Conservation (phyloP, 2,797 vertebrate species). For the Trachurus trachurus region DNA sequence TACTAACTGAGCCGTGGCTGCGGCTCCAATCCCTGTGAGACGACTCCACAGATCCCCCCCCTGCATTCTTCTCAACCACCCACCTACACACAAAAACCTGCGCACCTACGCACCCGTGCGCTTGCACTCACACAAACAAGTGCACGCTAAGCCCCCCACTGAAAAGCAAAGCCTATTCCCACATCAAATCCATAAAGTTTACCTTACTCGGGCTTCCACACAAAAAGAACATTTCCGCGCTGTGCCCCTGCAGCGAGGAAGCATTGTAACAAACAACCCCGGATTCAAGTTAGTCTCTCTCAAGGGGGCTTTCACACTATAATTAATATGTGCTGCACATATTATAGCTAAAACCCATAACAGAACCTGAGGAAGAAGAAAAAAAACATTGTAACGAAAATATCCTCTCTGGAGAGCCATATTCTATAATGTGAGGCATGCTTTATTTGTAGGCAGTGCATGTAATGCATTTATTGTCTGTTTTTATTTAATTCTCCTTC, state of each 20-base stretch:
- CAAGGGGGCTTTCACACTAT: conserved; percentile 49
- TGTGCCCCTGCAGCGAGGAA: conserved; percentile 48
- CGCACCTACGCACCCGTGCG: conserved; percentile 20
- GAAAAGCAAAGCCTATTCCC: conserved; percentile 71
- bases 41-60: conserved; percentile 33
- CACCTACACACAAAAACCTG: conserved; percentile 47
- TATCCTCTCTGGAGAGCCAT: conserved; percentile 28
- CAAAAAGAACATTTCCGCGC: conserved; percentile 67
- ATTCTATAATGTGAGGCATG: conserved; percentile 24
- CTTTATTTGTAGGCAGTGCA: conserved; percentile 41
- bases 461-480: conserved; percentile 31
- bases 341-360: conserved; percentile 46
- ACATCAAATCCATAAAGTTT: conserved; percentile 79
- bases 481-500: conserved; percentile 49
- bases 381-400: conserved; percentile 29
- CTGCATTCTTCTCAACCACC: conserved; percentile 48
- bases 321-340: conserved; percentile 70
- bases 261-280: conserved; percentile 52
- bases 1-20: conserved; percentile 70
- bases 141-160: conserved; percentile 53
- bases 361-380: background rate
- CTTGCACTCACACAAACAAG: conserved; percentile 47
- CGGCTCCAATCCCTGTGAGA: conserved; percentile 67
- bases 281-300: conserved; percentile 52
- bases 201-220: conserved; percentile 59